These are phyloP conservation scores for Leptinotarsa rubiginosa DNA, from an alignment of 2,888 invertebrate species.

Conservation along the genomic window DNA sequence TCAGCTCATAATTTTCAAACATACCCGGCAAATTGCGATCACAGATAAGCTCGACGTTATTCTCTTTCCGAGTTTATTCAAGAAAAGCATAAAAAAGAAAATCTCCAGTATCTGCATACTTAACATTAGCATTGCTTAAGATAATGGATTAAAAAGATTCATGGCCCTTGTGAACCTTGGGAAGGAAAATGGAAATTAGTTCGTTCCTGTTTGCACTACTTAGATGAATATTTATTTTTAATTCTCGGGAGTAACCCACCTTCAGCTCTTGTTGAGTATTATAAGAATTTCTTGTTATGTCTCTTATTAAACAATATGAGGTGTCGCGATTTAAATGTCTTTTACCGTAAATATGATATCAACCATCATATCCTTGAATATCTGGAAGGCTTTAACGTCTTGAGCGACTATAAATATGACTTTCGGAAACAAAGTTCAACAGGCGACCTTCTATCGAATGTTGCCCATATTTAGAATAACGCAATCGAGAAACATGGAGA, in stretches of 20 bases:
- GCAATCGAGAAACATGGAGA: too few species aligned
- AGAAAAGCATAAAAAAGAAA: constrained; percentile 12
- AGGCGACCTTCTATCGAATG: too few species aligned
- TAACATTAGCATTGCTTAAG: constrained; percentile 18
- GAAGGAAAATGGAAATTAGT: constrained; percentile 12
- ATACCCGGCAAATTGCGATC: constrained; percentile 41
- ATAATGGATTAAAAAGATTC: constrained; percentile 16
- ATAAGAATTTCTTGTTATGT: too few species aligned
- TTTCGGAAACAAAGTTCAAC: too few species aligned
- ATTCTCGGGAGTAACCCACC: neutral
- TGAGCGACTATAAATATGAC: too few species aligned
- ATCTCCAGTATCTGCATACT: constrained; percentile 13
- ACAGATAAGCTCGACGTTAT: constrained; percentile 38
- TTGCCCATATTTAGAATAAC: too few species aligned
- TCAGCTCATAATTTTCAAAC: constrained; percentile 40
- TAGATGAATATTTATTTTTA: constrained; percentile 8
- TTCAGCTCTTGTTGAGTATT: constrained; percentile 1
- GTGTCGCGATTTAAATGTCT: too few species aligned
- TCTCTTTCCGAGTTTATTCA: constrained; percentile 31
- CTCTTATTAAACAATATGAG: too few species aligned
- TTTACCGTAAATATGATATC: too few species aligned
- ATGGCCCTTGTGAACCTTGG: constrained; percentile 8
- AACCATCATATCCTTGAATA: too few species aligned
- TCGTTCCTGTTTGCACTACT: neutral
- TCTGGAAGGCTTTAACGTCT: too few species aligned